Conservation (phyloP, 2,113 vertebrate species). For the Oreotrochilus melanogaster region DNA sequence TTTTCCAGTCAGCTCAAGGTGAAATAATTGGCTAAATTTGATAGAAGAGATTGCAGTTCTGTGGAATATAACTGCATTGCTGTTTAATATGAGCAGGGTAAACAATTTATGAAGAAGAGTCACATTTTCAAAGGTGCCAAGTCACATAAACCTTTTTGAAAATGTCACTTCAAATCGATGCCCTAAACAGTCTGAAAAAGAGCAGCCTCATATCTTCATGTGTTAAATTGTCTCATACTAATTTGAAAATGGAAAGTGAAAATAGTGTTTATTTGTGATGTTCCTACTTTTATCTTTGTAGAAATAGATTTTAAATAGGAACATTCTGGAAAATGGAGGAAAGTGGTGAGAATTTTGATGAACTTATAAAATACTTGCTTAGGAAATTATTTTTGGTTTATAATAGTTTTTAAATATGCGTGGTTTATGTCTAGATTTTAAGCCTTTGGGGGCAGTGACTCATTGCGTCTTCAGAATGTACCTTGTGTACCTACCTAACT, state of each 20-base stretch:
- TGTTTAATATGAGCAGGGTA: neutral
- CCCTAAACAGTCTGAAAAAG: neutral
- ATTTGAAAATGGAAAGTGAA: neutral
- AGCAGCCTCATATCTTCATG: neutral
- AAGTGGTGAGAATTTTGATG: neutral
- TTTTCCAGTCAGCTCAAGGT: neutral
- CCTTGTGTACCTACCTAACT: neutral
- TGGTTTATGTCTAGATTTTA: neutral
- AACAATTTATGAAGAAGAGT: neutral
- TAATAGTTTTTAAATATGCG: neutral
- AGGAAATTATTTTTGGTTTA: neutral
- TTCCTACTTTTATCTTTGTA: neutral
- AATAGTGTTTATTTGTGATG: neutral
- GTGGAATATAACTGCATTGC: neutral
- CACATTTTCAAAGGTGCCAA: neutral
- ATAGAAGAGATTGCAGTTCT: neutral
- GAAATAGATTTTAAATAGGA: neutral
- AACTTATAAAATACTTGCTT: neutral
- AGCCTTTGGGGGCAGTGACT: neutral
- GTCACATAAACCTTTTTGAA: neutral
- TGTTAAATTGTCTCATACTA: neutral
- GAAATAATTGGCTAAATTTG: neutral
- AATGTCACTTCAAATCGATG: neutral
- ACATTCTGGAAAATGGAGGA: neutral
- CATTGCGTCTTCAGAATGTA: neutral